These are phyloP conservation scores for Trichogramma pretiosum DNA, from an alignment of 1,140 invertebrate genomes.

Conservation along the genomic window DNA sequence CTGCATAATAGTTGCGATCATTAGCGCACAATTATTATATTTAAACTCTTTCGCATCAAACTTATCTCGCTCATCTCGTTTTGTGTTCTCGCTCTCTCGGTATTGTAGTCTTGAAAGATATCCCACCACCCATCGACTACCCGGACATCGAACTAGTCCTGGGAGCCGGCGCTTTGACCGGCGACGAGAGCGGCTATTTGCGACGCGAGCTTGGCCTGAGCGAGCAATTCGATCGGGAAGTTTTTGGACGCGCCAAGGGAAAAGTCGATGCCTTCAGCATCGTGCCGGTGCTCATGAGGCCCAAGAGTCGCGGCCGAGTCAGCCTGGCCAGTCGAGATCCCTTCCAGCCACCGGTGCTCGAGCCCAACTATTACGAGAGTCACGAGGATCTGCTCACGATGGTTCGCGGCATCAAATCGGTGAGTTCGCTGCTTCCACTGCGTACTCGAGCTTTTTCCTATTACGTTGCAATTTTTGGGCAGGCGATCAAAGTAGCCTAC, in stretches of 20 bases:
- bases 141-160: conserved; percentile 75
- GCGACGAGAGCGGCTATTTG: conserved; percentile 61
- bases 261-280: conserved; percentile 53
- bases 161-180: conserved; percentile 59
- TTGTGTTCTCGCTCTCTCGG: too few species aligned
- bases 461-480: conserved; percentile 4
- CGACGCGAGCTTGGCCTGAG: conserved; percentile 55
- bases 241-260: conserved; percentile 46
- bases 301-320: conserved; percentile 64
- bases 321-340: conserved; percentile 61
- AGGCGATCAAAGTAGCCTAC: conserved; percentile 56
- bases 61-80: too few species aligned
- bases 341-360: conserved; percentile 60
- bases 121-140: conserved; percentile 31
- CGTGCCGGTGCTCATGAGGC: conserved; percentile 61
- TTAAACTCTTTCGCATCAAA: too few species aligned
- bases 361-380: conserved; percentile 69
- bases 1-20: too few species aligned
- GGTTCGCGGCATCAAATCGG: conserved; percentile 64
- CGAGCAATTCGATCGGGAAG: conserved; percentile 50
- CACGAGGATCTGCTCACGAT: conserved; percentile 57
- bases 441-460: background rate
- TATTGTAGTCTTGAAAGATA: too few species aligned
- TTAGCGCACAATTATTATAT: too few species aligned
- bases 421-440: conserved; percentile 28